phyloP scores from a whole-genome alignment of 1,140 invertebrate genomes.

The Wasmannia auropunctata region DNA sequence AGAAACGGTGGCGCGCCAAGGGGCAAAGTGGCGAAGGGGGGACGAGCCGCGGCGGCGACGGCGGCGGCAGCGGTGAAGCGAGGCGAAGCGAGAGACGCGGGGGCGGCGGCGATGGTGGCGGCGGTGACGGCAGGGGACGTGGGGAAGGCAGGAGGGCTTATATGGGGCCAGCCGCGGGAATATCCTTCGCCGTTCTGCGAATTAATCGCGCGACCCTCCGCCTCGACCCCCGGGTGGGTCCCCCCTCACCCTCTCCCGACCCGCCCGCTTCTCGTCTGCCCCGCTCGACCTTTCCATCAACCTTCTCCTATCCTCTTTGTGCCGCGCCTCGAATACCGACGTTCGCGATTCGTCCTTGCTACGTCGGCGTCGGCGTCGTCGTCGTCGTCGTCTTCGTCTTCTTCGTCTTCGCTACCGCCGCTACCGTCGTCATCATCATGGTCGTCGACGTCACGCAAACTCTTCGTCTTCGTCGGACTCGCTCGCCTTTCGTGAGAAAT shows the following conservation, averaged over 20 bases:
- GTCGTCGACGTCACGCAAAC: slow-evolving; percentile 48
- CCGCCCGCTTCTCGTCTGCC: slow-evolving; percentile 26
- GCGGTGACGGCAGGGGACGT: slow-evolving; percentile 53
- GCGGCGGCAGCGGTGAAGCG: slow-evolving; percentile 30
- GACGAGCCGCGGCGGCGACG: slow-evolving; percentile 30
- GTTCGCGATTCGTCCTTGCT: slow-evolving; percentile 65
- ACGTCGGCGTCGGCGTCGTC: slow-evolving; percentile 51
- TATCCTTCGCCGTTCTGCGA: slow-evolving; percentile 75
- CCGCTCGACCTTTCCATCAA: slow-evolving; percentile 57
- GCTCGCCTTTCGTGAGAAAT: slow-evolving; percentile 48
- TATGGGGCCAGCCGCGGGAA: slow-evolving; percentile 74
- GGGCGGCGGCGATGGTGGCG: slow-evolving; percentile 10
- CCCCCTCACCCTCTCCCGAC: slow-evolving; percentile 7
- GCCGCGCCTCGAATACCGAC: slow-evolving; percentile 69
- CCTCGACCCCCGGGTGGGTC: slow-evolving; percentile 61
- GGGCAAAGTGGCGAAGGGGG: slow-evolving; percentile 56
- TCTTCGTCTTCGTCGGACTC: slow-evolving; percentile 15
- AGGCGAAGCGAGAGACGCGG: slow-evolving; percentile 54
- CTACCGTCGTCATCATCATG: background rate
- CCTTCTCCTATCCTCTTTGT: slow-evolving; percentile 51
- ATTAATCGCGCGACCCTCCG: slow-evolving; percentile 76
- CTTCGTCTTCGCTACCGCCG: slow-evolving; percentile 1
- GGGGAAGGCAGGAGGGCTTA: slow-evolving; percentile 62
- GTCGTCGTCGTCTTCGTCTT: slow-evolving; percentile 44
- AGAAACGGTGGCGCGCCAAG: slow-evolving; percentile 53